Percentiles rank a stretch among this genome's conserved stretches.
Conservation (phyloP, 2,113 vertebrate genomes). For the Alligator sinensis region DNA sequence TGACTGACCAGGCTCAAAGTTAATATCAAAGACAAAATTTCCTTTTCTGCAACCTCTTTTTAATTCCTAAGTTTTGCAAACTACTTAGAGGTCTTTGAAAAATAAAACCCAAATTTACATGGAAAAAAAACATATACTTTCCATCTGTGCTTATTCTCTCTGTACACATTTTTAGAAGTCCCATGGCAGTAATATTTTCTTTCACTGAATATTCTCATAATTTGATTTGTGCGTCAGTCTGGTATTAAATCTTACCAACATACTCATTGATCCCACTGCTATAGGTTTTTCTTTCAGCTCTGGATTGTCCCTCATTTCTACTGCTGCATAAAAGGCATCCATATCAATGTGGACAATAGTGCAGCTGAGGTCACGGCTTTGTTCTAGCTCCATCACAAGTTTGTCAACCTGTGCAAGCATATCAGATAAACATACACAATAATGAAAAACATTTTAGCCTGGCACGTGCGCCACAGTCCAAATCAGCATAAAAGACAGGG, state of each 20-base stretch:
- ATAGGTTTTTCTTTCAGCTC: conserved; percentile 93
- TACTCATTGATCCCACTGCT: conserved; percentile 95
- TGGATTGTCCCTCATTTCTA: conserved; percentile 94
- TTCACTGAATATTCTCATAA: not conserved
- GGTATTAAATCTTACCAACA: conserved; percentile 86
- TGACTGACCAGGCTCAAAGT: not conserved
- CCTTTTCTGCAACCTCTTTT: not conserved
- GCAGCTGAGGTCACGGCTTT: conserved; percentile 84
- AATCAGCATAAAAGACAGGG: not conserved
- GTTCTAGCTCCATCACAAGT: conserved; percentile 84
- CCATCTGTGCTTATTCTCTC: not conserved
- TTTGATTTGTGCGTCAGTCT: not conserved
- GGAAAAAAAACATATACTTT: not conserved
- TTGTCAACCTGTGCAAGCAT: conserved; percentile 83
- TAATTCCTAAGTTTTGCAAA: not conserved
- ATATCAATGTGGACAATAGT: conserved; percentile 96
- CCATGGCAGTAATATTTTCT: not conserved
- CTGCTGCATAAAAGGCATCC: conserved; percentile 98
- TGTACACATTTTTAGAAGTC: not conserved
- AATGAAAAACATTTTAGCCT: not conserved
- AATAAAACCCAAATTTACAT: not conserved
- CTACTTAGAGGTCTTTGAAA: not conserved
- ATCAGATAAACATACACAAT: not conserved
- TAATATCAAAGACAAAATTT: not conserved
- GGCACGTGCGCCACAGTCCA: not conserved